These are phyloP conservation scores for Acanthiza pusilla DNA, from an alignment of 2,797 vertebrate genomes.

Conservation along the genomic window DNA sequence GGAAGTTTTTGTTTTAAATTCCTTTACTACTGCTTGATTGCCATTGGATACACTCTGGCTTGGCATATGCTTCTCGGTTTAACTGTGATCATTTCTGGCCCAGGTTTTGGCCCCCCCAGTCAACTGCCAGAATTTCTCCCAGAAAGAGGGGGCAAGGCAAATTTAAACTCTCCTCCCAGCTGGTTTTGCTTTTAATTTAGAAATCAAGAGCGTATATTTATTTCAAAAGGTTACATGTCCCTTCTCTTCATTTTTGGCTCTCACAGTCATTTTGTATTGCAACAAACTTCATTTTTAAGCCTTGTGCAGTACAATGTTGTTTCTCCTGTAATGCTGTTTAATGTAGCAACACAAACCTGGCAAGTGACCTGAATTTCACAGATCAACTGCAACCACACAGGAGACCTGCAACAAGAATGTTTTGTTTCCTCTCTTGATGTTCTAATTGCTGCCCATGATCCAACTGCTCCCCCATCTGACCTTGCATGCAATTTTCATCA, in stretches of 20 bases:
- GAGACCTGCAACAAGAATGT: constrained; percentile 68
- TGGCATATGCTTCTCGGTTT: neutral
- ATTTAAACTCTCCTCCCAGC: neutral
- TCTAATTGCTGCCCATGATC: constrained; percentile 66
- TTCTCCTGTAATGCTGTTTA: constrained; percentile 66
- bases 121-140: neutral
- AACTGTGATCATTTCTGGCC: neutral
- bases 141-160: neutral
- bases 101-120: neutral
- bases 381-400: constrained; percentile 63
- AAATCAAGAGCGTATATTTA: neutral
- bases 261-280: constrained; percentile 40
- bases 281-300: constrained; percentile 19
- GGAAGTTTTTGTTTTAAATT: neutral
- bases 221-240: constrained; percentile 26
- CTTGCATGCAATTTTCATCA: constrained; percentile 47
- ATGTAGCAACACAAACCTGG: constrained; percentile 73
- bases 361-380: constrained; percentile 75
- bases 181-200: constrained; percentile 29
- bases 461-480: constrained; percentile 70
- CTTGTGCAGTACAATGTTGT: constrained; percentile 28
- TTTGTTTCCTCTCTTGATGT: constrained; percentile 56
- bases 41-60: neutral
- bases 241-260: neutral
- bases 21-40: constrained; percentile 16